Percentiles rank a stretch among this genome's conserved stretches.
Evolutionary conservation across 2,888 invertebrate species (phyloP).

Genomic region (Agrilus mali): DNA sequence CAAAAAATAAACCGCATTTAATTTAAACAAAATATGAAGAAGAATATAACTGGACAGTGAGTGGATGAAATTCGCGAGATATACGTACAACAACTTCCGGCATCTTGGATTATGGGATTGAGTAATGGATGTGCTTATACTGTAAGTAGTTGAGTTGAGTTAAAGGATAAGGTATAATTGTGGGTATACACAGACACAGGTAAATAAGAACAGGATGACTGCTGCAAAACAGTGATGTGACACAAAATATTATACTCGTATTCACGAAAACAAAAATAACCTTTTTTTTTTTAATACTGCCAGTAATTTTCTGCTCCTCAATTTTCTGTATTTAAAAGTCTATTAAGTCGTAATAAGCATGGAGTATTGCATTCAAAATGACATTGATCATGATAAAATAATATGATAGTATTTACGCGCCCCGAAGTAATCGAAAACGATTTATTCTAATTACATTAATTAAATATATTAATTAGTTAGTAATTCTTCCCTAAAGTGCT

Average conservation of each 20-base stretch:
- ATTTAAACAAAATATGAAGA: slow-evolving; percentile 9
- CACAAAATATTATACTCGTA: slow-evolving; percentile 5
- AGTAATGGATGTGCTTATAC: too few species aligned
- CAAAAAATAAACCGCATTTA: slow-evolving; percentile 16
- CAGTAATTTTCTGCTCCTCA: slow-evolving; percentile 21
- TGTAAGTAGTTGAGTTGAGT: slow-evolving; percentile 26
- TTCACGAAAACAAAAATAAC: slow-evolving; percentile 9
- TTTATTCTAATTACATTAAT: slow-evolving; percentile 22
- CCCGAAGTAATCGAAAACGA: slow-evolving; percentile 8
- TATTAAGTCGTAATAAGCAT: slow-evolving; percentile 4
- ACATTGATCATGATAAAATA: slow-evolving; percentile 1
- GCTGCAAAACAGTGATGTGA: slow-evolving; percentile 5
- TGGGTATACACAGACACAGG: slow-evolving; percentile 8
- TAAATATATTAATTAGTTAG: slow-evolving; percentile 18
- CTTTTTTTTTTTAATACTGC: slow-evolving; percentile 28
- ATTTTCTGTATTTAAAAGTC: slow-evolving; percentile 9
- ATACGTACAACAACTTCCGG: too few species aligned
- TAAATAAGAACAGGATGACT: background rate
- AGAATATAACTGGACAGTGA: background rate
- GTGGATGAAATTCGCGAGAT: too few species aligned
- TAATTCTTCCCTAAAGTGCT: slow-evolving; percentile 38
- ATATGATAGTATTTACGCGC: slow-evolving; percentile 2
- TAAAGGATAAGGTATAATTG: slow-evolving; percentile 21
- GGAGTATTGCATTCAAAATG: slow-evolving; percentile 3
- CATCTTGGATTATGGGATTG: too few species aligned